Base-by-base conservation (phyloP, 2,888 invertebrate species). In the Stratiomys singularior region DNA sequence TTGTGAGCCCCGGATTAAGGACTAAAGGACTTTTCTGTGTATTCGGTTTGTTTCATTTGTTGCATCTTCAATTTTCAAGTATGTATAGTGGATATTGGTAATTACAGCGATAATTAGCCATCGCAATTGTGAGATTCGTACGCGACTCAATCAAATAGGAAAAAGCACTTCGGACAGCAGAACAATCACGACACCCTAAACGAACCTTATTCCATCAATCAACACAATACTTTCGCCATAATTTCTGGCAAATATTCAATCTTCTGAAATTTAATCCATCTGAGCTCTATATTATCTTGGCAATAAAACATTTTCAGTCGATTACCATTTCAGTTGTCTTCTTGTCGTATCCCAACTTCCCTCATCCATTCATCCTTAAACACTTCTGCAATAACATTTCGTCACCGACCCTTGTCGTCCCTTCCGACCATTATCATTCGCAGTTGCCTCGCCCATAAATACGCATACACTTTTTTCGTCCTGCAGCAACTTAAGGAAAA, bases 251-350 rank as follows among this genome's bases (percentile, higher is more conserved):
- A 64, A 30, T 30, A 18, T 56, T 72, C 72, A 74, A 74, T 74
- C 74, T 74, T 58, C 58, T 30, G 18, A 74, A 58, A 74, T 74
- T 74, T 74, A 44, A 74, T 74, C 74, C 56, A 72, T 56, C 52
- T 56, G 74, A 74, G 60, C 37, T 74, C 58, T 74, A 58, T 44
- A 74, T 74, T 74, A 74, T 74, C 74, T 37, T 13, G 21, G 46
- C 58, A 74, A 74, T 74, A 74, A 74, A 74, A 74, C 74, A 74
- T 74, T 74, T 74, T 74, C 74, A 74, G 58, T 74, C 74, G 74
- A 74, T 74, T 74, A 72, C 58, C 74, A 23, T 56, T 9, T 72
- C 46, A 28, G 72, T 72, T 72, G 25, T 56, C 21, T 23, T 69
- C 44, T 47, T 69, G 46, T 25, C 47, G 7, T 47, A 23, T 1